Percentiles rank a stretch among this genome's conserved stretches.
These are phyloP conservation scores for Schizothorax lantsangensis DNA, from an alignment of 2,797 vertebrate genomes.

Conservation along the genomic window DNA sequence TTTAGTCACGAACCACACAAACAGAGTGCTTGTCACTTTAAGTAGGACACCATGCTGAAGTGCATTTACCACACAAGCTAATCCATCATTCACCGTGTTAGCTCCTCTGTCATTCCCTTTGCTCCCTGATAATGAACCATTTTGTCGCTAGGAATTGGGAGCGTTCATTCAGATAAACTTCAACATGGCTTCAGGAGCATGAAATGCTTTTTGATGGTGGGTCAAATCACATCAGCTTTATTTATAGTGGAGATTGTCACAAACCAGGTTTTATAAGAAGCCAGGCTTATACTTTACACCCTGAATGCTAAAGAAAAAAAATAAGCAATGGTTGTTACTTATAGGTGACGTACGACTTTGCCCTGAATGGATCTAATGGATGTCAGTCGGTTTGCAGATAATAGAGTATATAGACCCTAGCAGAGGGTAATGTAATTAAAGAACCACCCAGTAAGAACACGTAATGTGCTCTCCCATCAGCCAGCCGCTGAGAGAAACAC, in stretches of 20 bases:
- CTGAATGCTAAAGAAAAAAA: background rate
- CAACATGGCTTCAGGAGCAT: constrained; percentile 64
- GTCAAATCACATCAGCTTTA: constrained; percentile 27
- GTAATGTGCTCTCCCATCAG: constrained; percentile 15
- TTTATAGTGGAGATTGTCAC: constrained; percentile 32
- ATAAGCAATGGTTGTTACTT: background rate
- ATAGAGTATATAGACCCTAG: background rate
- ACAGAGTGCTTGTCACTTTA: constrained; percentile 69
- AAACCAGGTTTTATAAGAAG: constrained; percentile 52
- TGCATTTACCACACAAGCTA: constrained; percentile 62
- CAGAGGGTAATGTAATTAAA: constrained; percentile 9
- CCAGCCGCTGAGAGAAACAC: constrained; percentile 44
- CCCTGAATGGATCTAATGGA: background rate
- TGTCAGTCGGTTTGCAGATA: constrained; percentile 13
- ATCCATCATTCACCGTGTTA: constrained; percentile 68
- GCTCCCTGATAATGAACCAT: constrained; percentile 66
- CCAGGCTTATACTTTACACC: background rate
- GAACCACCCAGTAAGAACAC: constrained; percentile 42
- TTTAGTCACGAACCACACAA: constrained; percentile 67
- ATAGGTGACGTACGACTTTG: background rate
- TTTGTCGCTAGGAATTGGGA: constrained; percentile 66
- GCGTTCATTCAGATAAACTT: constrained; percentile 68
- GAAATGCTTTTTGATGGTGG: constrained; percentile 67
- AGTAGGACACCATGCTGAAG: constrained; percentile 65
- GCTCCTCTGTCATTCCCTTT: constrained; percentile 61